These are phyloP conservation scores for Anagrus nilaparvatae DNA, from an alignment of 1,140 invertebrate genomes.

Conservation along the genomic window DNA sequence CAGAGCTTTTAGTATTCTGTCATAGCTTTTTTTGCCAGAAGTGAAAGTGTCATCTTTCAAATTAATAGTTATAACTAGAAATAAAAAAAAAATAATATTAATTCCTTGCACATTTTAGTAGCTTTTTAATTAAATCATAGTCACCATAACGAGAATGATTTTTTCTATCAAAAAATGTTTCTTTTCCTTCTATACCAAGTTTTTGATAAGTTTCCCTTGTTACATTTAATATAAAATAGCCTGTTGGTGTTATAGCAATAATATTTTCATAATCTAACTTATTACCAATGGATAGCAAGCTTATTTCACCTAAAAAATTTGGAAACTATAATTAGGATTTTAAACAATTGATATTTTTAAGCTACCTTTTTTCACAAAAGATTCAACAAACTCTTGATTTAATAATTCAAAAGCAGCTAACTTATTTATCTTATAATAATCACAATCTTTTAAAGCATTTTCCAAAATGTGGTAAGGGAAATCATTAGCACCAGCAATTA, in stretches of 20 bases:
- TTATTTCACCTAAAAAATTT: conserved; percentile 44
- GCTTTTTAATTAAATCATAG: conserved; percentile 30
- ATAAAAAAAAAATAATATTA: conserved; percentile 22
- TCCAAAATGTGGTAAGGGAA: conserved; percentile 34
- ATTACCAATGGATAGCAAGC: conserved; percentile 37
- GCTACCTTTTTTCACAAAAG: conserved; percentile 45
- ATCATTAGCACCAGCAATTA: conserved; percentile 40
- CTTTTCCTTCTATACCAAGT: conserved; percentile 45
- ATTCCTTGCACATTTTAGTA: conserved; percentile 6
- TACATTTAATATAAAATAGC: conserved; percentile 42
- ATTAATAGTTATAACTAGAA: conserved; percentile 44
- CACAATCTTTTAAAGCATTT: conserved; percentile 38
- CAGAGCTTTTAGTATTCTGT: conserved; percentile 36
- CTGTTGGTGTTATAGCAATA: conserved; percentile 40
- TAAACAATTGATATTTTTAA: conserved; percentile 8
- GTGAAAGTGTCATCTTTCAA: conserved; percentile 39
- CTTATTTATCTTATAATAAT: conserved; percentile 45
- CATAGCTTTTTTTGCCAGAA: conserved; percentile 43
- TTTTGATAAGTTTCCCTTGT: conserved; percentile 39
- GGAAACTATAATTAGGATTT: not conserved
- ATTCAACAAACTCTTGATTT: conserved; percentile 43
- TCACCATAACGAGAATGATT: conserved; percentile 43
- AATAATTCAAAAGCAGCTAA: conserved; percentile 39
- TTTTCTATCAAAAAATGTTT: conserved; percentile 37
- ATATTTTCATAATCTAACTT: conserved; percentile 45